phyloP scores from a whole-genome alignment of 2,113 vertebrate genomes.

The Pelmatolapia mariae region DNA sequence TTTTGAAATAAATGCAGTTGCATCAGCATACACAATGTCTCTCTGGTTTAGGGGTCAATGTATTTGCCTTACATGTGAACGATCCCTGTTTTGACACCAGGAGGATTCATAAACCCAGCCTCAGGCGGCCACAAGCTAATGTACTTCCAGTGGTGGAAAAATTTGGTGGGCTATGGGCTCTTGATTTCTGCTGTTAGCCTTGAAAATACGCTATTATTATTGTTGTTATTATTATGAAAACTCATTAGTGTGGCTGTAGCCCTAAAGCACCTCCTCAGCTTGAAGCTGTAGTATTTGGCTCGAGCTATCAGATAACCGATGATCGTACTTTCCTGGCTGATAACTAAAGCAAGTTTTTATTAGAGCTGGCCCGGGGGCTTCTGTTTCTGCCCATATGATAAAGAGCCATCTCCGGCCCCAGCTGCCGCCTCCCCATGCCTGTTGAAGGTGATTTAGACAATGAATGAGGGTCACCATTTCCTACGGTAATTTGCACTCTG shows the following conservation, averaged over 20 bases:
- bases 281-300: not conserved
- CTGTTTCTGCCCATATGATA: not conserved
- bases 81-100: not conserved
- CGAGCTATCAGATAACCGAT: not conserved
- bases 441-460: not conserved
- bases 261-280: not conserved
- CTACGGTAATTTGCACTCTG: not conserved
- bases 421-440: not conserved
- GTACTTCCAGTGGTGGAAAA: not conserved
- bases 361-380: not conserved
- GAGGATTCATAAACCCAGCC: not conserved
- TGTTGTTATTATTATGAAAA: not conserved
- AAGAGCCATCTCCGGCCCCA: not conserved
- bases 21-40: not conserved
- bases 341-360: not conserved
- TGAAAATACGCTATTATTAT: not conserved
- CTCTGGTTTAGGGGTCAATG: not conserved
- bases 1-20: not conserved
- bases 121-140: not conserved
- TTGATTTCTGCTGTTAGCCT: not conserved
- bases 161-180: not conserved
- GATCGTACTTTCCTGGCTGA: not conserved
- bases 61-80: not conserved
- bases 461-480: not conserved
- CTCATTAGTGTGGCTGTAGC: not conserved